These are phyloP conservation scores for Noctua janthina DNA, from an alignment of 2,888 invertebrate species.

Conservation along the genomic window DNA sequence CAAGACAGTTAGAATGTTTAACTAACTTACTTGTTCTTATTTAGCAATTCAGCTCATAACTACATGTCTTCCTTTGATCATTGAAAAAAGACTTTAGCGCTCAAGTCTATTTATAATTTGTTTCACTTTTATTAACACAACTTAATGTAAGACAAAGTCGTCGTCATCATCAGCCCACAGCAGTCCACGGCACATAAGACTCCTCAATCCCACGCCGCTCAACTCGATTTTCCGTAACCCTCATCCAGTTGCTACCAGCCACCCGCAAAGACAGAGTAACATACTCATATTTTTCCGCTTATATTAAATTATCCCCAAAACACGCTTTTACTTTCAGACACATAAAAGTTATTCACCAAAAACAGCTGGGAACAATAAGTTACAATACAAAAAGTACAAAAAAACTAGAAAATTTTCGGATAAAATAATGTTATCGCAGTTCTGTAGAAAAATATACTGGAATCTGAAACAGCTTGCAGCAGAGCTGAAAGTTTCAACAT, in stretches of 20 bases:
- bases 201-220: no score
- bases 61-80: not conserved
- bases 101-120: not conserved
- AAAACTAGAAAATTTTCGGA: conserved; percentile 23
- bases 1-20: not conserved
- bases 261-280: not conserved
- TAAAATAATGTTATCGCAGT: conserved; percentile 30
- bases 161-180: no score
- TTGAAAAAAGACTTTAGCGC: not conserved
- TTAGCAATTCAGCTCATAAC: not conserved
- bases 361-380: conserved; percentile 37
- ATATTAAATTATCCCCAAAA: conserved; percentile 20
- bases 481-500: conserved; percentile 46
- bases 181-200: no score
- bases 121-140: not conserved
- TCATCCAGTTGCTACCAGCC: no score
- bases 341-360: conserved; percentile 21
- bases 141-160: not conserved
- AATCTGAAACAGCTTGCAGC: conserved; percentile 51
- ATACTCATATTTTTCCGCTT: conserved; percentile 1
- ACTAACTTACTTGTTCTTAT: not conserved
- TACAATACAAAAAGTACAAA: conserved; percentile 17
- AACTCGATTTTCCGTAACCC: no score
- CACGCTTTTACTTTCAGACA: conserved; percentile 34
- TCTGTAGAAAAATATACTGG: conserved; percentile 42